Evolutionary conservation across 2,113 vertebrate genomes (phyloP), one percentile per base, ranked within the genome.

Genomic region (Haemorhous mexicanus): DNA sequence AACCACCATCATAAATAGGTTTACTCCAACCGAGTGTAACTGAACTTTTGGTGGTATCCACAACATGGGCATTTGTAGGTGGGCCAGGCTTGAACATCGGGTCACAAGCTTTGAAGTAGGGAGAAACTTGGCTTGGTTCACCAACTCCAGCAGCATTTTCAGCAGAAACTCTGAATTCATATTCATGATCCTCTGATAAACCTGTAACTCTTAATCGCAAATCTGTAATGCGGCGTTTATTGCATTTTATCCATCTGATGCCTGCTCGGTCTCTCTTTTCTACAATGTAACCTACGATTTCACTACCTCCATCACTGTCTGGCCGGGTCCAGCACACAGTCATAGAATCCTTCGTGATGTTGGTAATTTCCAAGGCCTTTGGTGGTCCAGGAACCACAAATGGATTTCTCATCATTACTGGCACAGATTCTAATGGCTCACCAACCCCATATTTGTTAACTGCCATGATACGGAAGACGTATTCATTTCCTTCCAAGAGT

Each of bases 181-280:
- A 99, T 86, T 99, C 99, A 95, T 99, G 99, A 81, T 99, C 99
- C 96, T 99, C 99, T 96, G 99, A 98, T 92, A 99, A 96, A 77
- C 99, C 99, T 73, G 98, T 99, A 74, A 99, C 99, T 98, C 99
- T 98, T 87, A 99, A 99, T 79, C 99, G 98, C 89, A 99, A 95
- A 94, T 99, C 99, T 95, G 99, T 99, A 94, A 99, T 98, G 95
- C 98, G 98, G 41, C 99, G 99, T 97, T 99, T 99, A 97, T 99
- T 99, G 95, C 99, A 99, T 97, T 99, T 99, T 91, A 99, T 98
- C 99, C 99, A 99, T 64, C 99, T 98, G 77, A 99, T 98, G 94
- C 99, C 99, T 78, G 98, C 98, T 98, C 98, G 98, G 96, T 99
- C 99, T 98, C 99, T 98, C 92, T 99, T 99, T 96, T 99, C 99